Base-by-base conservation (phyloP, 2,797 vertebrate genomes). In the Urosaurus nigricauda region DNA sequence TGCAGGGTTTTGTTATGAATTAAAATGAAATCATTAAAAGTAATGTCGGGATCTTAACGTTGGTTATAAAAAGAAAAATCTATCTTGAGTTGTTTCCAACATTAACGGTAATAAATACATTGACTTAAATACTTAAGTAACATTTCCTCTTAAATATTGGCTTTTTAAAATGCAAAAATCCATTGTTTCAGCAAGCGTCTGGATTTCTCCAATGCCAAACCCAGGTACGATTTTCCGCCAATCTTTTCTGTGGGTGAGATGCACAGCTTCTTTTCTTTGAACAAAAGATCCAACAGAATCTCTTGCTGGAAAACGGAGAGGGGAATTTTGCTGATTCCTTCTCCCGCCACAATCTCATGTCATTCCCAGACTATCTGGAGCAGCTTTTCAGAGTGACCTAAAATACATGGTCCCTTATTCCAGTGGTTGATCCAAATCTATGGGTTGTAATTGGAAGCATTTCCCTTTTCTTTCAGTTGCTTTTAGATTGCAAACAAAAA, bases 121-220 rank as follows among this genome's bases (percentile, higher is more conserved):
- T 29, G 71, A 40, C 14, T 71, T 37, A 40, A n/a, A 37, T 8
- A 13, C 86, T 87, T 80, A 71, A 81, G 51, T 80, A 73, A 80
- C 37, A 60, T 21, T 58, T 37, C 13, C 11, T 37, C 2, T 81
- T 24, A 80, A 73, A 74, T 19, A 73, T 9, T 5, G 51, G 12
- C 14, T 56, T 58, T 79, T 82, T 88, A 71, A 84, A 84, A 84
- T 79, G 29, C 74, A 35, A 26, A n/a, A 58, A 11, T 47, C 35
- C 26, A 32, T 56, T 19, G 5, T 71, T 37, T 79, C 21, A 84
- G 3, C 35, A 58, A 47, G 2, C 37, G 53, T 12, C 32, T 63
- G 26, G 51, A 47, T 77, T 16, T 51, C 21, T 75, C 43, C 29
- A 14, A n/a, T 56, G 14, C 47, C 47, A 71, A 78, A 51, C 63